Conservation (phyloP, 2,797 vertebrate species). For the Ptychadena robeensis region DNA sequence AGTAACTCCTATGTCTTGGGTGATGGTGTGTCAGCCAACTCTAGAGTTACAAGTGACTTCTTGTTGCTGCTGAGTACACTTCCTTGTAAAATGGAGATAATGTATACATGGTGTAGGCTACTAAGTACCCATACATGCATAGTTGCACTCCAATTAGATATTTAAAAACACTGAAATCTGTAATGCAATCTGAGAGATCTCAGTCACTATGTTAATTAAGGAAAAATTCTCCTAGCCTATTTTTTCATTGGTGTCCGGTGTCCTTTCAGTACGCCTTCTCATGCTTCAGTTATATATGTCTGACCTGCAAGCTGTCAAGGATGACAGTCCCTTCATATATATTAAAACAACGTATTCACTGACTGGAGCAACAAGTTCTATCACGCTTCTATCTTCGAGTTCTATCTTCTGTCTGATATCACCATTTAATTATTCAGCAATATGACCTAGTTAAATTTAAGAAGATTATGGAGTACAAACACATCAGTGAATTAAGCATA, state of each 20-base stretch:
- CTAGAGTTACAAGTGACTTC: neutral
- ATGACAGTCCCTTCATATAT: neutral
- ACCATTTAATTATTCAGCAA: neutral
- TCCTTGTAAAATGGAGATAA: neutral
- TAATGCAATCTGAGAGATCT: conserved; percentile 16
- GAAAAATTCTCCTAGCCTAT: conserved; percentile 44
- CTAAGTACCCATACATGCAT: neutral
- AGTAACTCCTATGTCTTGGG: neutral
- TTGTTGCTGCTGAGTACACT: too few relatives aligned
- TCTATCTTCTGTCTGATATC: neutral
- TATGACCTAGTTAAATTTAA: too few relatives aligned
- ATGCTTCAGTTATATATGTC: conserved; percentile 38
- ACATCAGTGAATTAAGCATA: too few relatives aligned
- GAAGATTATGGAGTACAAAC: too few relatives aligned
- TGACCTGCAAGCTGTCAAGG: neutral
- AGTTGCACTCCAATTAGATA: conserved; percentile 3
- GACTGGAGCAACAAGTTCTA: neutral
- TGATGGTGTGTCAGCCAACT: neutral
- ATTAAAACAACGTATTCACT: neutral
- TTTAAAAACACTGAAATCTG: conserved; percentile 25
- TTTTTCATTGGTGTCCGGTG: conserved; percentile 37
- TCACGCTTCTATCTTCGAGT: too few relatives aligned
- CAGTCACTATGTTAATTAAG: conserved; percentile 27
- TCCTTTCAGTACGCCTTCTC: conserved; percentile 6
- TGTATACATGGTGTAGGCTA: neutral